Evolutionary conservation across 2,888 invertebrate species (phyloP), one percentile per base, ranked within the genome.

Genomic region (Drosophila mercatorum): DNA sequence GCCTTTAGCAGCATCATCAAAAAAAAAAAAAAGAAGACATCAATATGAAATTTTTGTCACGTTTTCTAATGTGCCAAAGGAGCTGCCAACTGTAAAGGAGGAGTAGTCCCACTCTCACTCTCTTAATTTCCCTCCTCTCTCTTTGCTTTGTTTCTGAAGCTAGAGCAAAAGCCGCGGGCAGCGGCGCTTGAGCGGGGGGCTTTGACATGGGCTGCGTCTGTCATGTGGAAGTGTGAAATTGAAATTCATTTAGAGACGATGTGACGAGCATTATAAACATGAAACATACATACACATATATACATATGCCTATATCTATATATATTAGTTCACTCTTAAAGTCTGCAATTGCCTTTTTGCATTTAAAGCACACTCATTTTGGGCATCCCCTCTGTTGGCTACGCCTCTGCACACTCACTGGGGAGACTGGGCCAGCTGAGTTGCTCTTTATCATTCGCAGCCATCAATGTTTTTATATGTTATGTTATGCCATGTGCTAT

Each of bases 21-120:
- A 84, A 84, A 49, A 60, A 40, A 63, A 41, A 67, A 47, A 68
- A 82, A 77, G 72, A 76, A 80, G 78, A 87, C 83, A 86, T 87
- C 85, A 85, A 85, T 86, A 80, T 86, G 78, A 85, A 81, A 88
- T 88, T 82, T 88, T 86, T 88, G 88, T 88, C 88, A 88, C 88
- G 88, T 88, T 87, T 88, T 81, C 81, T 81, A 83, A 85, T 87
- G 85, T 72, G 82, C 80, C 58, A 60, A 52, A 58, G 75, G 72
- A 65, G 78, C 59, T 43, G 68, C 28, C 58, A 26, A 56, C 46
- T 61, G 36, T 31, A 40, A 17, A 17, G 44, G 10, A 26, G 55
- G 40, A n/a, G 40, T n/a, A 31, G 5, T 17, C n/a, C 14, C 7
- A 34, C 34, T 8, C 34, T 34, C 34, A 34, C 26, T n/a, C 47